Base-by-base conservation (phyloP, 2,113 vertebrate species). In the Caranx melampygus region DNA sequence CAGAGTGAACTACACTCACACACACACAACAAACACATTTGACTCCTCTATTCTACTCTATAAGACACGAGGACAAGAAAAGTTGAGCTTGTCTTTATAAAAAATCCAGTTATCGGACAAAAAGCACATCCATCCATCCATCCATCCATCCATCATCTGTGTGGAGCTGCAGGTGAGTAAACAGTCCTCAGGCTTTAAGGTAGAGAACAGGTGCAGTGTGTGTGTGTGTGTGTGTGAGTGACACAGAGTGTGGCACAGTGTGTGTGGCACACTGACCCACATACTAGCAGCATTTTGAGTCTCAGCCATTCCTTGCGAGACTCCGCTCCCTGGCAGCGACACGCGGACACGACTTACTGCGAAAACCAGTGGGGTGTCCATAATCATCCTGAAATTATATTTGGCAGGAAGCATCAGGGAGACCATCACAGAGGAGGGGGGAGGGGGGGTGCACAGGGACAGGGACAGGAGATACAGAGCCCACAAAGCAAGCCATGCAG, bases 251-350 rank as follows among this genome's bases (percentile, higher is more conserved):
- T n/a, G 40, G 0, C 58, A 52, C 54, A 40, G 54, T 57, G 44
- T 63, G 85, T 63, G 85, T 71, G 83, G 59, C 88, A 82, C 84
- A 87, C 72, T 90, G 84, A 88, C 86, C 88, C 81, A 90, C 49
- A 81, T 84, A 82, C 34, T 0, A 72, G 60, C n/a, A n/a, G 58
- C 31, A 16, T 65, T 62, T 62, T 83, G 74, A 84, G 37, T 45
- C 42, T 57, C 58, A 34, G 69, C 51, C 73, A 51, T 13, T 62
- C 63, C 71, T 52, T 58, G 42, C 26, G 6, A 35, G n/a, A 47
- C n/a, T 2, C 52, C 3, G 1, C 35, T 34, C 16, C 3, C 3
- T 81, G 78, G 80, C 80, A 66, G 58, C 54, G 26, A 21, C 47
- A 40, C 16, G 44, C 54, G 61, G 12, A 26, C 49, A 40, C 59